A percentile compares a stretch with the other conserved stretches of the same genome.
Conservation (phyloP, 2,888 invertebrate genomes). For the Trichacis sp. region DNA sequence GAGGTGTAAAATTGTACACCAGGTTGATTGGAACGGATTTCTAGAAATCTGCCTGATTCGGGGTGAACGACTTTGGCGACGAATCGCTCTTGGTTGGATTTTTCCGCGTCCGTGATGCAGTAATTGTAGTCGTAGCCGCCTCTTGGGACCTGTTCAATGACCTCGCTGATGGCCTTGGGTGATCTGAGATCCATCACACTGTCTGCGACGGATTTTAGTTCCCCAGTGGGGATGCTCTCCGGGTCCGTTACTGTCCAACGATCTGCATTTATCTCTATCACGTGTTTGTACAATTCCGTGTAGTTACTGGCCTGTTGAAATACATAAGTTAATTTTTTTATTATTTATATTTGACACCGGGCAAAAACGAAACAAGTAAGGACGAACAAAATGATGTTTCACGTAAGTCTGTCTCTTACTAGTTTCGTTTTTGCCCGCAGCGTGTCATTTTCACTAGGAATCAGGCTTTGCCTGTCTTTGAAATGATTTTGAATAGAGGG, state of each 20-base stretch:
- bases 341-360: no score
- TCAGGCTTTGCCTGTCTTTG: no score
- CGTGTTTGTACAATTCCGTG: slow-evolving; percentile 77
- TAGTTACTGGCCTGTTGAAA: slow-evolving; percentile 74
- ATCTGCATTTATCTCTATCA: slow-evolving; percentile 81
- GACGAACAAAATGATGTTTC: no score
- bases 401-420: no score
- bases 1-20: slow-evolving; percentile 92
- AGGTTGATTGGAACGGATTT: slow-evolving; percentile 88
- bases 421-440: no score
- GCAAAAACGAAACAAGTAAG: no score
- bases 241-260: slow-evolving; percentile 80
- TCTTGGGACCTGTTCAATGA: slow-evolving; percentile 76
- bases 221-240: slow-evolving; percentile 81
- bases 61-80: slow-evolving; percentile 80
- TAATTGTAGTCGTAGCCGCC: slow-evolving; percentile 88
- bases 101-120: slow-evolving; percentile 71
- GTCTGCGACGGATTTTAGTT: slow-evolving; percentile 77
- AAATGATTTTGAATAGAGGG: no score
- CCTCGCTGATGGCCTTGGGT: slow-evolving; percentile 75
- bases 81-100: slow-evolving; percentile 68
- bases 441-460: no score
- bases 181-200: slow-evolving; percentile 82
- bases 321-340: no score
- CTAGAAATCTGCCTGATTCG: slow-evolving; percentile 78